phyloP scores from a whole-genome alignment of 2,888 invertebrate genomes.

The Pediacus dermestoides region DNA sequence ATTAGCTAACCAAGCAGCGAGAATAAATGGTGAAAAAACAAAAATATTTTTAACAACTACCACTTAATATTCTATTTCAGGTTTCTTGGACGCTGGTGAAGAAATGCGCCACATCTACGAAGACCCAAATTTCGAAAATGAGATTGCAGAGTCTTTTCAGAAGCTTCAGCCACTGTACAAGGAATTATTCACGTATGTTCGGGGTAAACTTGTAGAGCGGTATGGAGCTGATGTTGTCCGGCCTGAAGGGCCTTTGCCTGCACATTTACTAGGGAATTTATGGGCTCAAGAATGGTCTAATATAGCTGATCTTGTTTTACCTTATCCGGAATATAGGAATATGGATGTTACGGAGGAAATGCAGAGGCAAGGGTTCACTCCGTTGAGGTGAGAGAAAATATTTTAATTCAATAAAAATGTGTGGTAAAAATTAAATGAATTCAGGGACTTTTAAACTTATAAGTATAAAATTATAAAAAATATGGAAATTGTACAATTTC shows the following conservation, averaged over 20 bases:
- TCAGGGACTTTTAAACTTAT: too few relatives aligned
- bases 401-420: too few relatives aligned
- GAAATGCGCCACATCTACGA: constrained; percentile 77
- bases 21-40: constrained; percentile 59
- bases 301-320: constrained; percentile 69
- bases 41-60: constrained; percentile 4
- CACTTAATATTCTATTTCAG: constrained; percentile 50
- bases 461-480: too few relatives aligned
- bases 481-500: too few relatives aligned
- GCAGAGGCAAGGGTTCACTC: constrained; percentile 70
- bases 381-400: constrained; percentile 55
- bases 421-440: too few relatives aligned
- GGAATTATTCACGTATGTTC: constrained; percentile 78
- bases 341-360: constrained; percentile 77
- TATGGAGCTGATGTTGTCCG: constrained; percentile 51
- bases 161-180: constrained; percentile 72
- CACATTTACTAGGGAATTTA: constrained; percentile 80
- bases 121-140: constrained; percentile 61
- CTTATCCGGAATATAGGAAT: constrained; percentile 67
- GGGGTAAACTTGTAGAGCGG: constrained; percentile 58
- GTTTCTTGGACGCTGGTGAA: constrained; percentile 75
- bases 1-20: constrained; percentile 75
- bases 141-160: constrained; percentile 58
- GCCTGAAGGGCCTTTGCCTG: constrained; percentile 74
- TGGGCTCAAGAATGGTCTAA: constrained; percentile 83